A percentile compares a stretch with the other conserved stretches of the same genome.
phyloP scores from a whole-genome alignment of 1,140 invertebrate genomes.

The Lordiphosa collinella region DNA sequence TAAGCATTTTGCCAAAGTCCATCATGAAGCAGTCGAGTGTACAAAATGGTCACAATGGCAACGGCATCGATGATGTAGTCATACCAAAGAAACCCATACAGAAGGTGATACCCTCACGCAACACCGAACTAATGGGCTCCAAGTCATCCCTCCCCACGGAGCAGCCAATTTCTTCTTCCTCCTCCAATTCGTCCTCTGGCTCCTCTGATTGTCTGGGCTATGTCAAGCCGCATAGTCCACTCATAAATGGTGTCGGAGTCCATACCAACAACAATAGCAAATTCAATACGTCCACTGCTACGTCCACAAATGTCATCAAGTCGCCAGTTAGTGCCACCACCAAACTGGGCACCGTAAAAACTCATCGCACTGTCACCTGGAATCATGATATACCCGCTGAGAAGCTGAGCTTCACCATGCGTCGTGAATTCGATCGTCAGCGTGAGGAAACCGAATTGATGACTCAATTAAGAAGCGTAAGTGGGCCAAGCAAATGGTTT shows the following conservation, averaged over 20 bases:
- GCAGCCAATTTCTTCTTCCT: constrained; percentile 8
- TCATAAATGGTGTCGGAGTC: constrained; percentile 80
- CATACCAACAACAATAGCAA: constrained; percentile 35
- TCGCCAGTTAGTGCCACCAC: constrained; percentile 76
- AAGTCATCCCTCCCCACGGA: constrained; percentile 30
- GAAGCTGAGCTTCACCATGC: constrained; percentile 94
- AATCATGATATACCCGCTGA: constrained; percentile 85
- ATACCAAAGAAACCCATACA: constrained; percentile 82
- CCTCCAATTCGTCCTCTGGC: constrained; percentile 31
- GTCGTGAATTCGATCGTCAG: constrained; percentile 93
- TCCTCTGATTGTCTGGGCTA: constrained; percentile 81
- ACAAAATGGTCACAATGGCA: constrained; percentile 27
- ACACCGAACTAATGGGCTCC: constrained; percentile 65
- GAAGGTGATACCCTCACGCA: constrained; percentile 82
- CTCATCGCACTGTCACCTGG: constrained; percentile 81
- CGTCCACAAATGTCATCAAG: constrained; percentile 37
- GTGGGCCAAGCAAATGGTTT: constrained; percentile 34
- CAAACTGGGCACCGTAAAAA: constrained; percentile 60
- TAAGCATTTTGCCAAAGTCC: constrained; percentile 63
- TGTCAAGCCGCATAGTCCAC: constrained; percentile 86
- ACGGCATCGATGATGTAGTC: constrained; percentile 64
- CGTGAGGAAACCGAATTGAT: constrained; percentile 93
- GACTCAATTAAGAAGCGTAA: constrained; percentile 90
- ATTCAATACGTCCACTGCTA: constrained; percentile 58
- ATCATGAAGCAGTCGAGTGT: constrained; percentile 71